Percentiles rank a stretch among this genome's conserved stretches.
Evolutionary conservation across 2,113 vertebrate species (phyloP).

Genomic region (Gracilinanus agilis): DNA sequence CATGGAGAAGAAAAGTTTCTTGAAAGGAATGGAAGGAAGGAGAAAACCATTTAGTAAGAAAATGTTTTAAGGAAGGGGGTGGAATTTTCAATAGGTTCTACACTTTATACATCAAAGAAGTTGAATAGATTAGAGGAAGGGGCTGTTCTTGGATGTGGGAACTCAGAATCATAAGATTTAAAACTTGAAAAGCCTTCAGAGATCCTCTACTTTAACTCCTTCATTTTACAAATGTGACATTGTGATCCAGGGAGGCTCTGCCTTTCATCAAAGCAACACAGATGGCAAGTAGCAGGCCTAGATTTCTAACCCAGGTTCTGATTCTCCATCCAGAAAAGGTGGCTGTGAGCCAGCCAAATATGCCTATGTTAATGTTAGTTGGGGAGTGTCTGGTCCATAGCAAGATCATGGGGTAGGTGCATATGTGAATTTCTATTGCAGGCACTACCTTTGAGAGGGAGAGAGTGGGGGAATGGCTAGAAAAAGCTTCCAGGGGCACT

Average conservation of each 20-base stretch:
- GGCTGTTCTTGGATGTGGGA: neutral
- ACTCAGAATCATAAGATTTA: neutral
- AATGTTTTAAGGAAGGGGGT: neutral
- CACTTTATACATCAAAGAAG: neutral
- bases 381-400: neutral
- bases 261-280: neutral
- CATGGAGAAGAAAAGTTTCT: neutral
- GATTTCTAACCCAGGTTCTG: neutral
- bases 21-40: neutral
- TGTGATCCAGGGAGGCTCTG: neutral
- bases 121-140: neutral
- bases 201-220: neutral
- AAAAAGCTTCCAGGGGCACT: conserved; percentile 38
- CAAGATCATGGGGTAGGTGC: neutral
- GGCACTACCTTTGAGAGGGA: neutral
- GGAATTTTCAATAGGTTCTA: neutral
- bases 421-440: neutral
- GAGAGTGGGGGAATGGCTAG: neutral
- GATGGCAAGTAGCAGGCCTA: neutral
- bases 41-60: neutral
- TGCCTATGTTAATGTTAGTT: neutral
- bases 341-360: neutral
- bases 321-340: neutral
- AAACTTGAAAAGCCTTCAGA: neutral
- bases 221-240: neutral